Conservation (phyloP, 2,888 invertebrate genomes). For the Hypolimnas misippus region DNA sequence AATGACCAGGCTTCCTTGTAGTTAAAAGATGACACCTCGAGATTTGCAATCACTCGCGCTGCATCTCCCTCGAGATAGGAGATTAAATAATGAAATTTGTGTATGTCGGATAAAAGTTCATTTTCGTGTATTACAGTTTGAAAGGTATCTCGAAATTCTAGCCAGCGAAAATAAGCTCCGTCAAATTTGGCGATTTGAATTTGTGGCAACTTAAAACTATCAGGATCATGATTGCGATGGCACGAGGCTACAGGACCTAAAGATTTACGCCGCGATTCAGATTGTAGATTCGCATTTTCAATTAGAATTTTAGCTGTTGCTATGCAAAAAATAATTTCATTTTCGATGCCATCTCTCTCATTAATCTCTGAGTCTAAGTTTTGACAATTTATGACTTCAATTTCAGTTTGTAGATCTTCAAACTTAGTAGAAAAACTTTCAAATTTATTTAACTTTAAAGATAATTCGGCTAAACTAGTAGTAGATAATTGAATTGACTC, state of each 20-base stretch:
- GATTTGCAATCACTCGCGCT: no score
- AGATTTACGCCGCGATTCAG: slow-evolving; percentile 1
- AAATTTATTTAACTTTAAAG: slow-evolving; percentile 18
- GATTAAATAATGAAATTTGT: no score
- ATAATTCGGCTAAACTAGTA: slow-evolving; percentile 7
- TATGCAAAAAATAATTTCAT: slow-evolving; percentile 19
- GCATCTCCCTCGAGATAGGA: no score
- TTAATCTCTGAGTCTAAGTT: slow-evolving; percentile 13
- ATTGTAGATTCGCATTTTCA: slow-evolving; percentile 1
- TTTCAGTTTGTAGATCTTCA: slow-evolving; percentile 27
- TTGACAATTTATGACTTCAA: slow-evolving; percentile 17
- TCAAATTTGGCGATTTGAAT: no score
- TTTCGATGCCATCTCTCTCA: slow-evolving; percentile 20
- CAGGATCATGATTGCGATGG: no score
- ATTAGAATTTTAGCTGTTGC: slow-evolving; percentile 26
- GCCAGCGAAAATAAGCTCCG: no score
- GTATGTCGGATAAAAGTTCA: no score
- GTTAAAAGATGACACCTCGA: slow-evolving; percentile 23
- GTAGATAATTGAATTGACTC: slow-evolving; percentile 3
- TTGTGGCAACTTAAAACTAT: no score
- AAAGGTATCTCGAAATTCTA: no score
- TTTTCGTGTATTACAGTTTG: no score
- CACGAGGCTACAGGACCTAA: no score
- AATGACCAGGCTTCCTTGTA: slow-evolving; percentile 36
- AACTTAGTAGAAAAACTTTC: slow-evolving; percentile 16